Evolutionary conservation across 2,888 invertebrate genomes (phyloP), one percentile per base, ranked within the genome.

Genomic region (Brachyopa scutellaris): DNA sequence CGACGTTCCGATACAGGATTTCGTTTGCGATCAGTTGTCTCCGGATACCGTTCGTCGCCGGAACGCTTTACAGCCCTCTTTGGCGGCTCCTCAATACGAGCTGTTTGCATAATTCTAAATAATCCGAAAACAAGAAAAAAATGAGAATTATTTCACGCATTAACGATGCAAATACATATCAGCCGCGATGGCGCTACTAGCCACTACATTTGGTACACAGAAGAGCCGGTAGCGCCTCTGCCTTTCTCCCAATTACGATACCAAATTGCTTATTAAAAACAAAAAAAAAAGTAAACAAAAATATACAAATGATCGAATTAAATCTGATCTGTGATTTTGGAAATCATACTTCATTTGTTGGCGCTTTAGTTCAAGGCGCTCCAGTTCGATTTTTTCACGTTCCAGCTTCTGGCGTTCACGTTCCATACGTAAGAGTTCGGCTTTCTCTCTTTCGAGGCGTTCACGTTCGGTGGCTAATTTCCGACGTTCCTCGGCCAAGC

Each of bases 361-460:
- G 70, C 96, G 92, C 89, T 96, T 95, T 72, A 97, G 90, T 87
- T 97, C 97, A 86, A 97, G 92, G 86, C 96, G 93, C 88, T 97
- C 97, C 85, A 95, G 90, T 87, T 95, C 95, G 62, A 95, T 89
- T 87, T 94, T 94, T 86, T 96, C 96, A 11, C 95, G 91, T 87
- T 95, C 95, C 82, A 94, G 88, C 84, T 96, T 93, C 87, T 97
- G 96, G 53, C 96, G 93, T 88, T 97, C 97, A 11, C 97, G 93
- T 88, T 97, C 97, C 84, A 97, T 89, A 59, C 96, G 93, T 85
- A 97, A 91, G 19, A 97, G 89, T 88, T 97, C 97, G 11, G 95
- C 95, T 90, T 96, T 96, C 88, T 97, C 97, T 2, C 96, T 93
- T 88, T 98, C 98, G 62, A 97, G 94, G 85, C 95, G 94, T 86